phyloP scores from a whole-genome alignment of 2,797 vertebrate species.

The Oreochromis grahami region DNA sequence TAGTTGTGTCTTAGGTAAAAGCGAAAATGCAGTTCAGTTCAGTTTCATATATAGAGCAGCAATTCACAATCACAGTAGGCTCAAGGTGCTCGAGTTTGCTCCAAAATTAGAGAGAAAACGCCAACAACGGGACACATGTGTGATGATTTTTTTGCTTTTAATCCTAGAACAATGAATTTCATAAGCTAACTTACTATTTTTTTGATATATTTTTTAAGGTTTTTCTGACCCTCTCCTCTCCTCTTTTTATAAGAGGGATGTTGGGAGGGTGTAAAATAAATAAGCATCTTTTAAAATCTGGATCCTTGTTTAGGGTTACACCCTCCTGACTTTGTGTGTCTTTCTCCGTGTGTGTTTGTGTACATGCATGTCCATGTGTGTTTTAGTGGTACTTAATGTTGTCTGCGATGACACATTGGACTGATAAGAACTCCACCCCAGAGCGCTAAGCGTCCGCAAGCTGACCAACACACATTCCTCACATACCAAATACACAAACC shows the following conservation, averaged over 20 bases:
- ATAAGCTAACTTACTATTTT: background rate
- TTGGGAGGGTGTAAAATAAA: background rate
- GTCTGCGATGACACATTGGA: conserved; percentile 37
- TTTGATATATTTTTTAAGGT: background rate
- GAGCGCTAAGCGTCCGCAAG: conserved; percentile 14
- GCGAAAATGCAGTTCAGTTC: background rate
- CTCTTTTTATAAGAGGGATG: background rate
- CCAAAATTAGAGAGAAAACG: background rate
- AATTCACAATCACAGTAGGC: background rate
- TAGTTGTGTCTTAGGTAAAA: background rate
- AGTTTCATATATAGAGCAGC: background rate
- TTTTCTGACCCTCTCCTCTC: background rate
- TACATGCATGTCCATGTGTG: background rate
- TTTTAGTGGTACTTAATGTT: conserved; percentile 26
- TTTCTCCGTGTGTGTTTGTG: background rate
- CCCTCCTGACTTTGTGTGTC: background rate
- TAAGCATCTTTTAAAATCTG: background rate
- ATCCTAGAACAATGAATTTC: background rate
- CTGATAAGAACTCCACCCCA: conserved; percentile 55
- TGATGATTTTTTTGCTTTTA: background rate
- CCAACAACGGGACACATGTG: background rate
- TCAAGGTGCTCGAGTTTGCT: background rate
- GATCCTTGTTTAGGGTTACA: background rate
- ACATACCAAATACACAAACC: conserved; percentile 62
- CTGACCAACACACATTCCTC: conserved; percentile 54